These are phyloP conservation scores for Olivierus martensii DNA, from an alignment of 1,140 invertebrate genomes.

Conservation along the genomic window DNA sequence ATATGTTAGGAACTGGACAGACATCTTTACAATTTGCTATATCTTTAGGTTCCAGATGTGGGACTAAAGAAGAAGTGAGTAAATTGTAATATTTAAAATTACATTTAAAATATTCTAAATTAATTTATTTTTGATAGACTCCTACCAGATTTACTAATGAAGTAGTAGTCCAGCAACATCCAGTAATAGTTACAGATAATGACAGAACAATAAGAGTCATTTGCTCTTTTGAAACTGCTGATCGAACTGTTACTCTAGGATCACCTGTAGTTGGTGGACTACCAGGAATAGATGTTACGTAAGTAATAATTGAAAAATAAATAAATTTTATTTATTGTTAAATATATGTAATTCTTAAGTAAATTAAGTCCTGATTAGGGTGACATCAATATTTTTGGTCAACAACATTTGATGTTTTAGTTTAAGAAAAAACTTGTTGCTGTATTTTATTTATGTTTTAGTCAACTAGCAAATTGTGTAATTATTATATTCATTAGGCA, in stretches of 20 bases:
- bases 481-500: too few relatives aligned
- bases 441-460: too few relatives aligned
- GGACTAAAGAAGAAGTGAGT: slow-evolving; percentile 34
- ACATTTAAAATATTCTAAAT: not conserved
- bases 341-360: too few relatives aligned
- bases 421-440: too few relatives aligned
- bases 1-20: slow-evolving; percentile 36
- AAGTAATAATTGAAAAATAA: slow-evolving; percentile 16
- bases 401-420: too few relatives aligned
- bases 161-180: slow-evolving; percentile 39
- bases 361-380: too few relatives aligned
- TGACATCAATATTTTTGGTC: too few relatives aligned
- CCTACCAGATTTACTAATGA: slow-evolving; percentile 36
- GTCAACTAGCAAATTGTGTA: too few relatives aligned
- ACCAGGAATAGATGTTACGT: slow-evolving; percentile 34
- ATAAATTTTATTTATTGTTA: not conserved
- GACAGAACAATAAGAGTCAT: slow-evolving; percentile 38
- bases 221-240: slow-evolving; percentile 36
- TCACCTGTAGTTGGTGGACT: slow-evolving; percentile 26
- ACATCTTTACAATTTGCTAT: slow-evolving; percentile 34
- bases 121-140: slow-evolving; percentile 21
- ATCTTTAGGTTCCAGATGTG: slow-evolving; percentile 35
- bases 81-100: not conserved
- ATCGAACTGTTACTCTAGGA: slow-evolving; percentile 35
- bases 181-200: slow-evolving; percentile 38